Percentiles rank a stretch among this genome's conserved stretches.
phyloP scores from a whole-genome alignment of 2,888 invertebrate species.

The Autographa pulchrina region DNA sequence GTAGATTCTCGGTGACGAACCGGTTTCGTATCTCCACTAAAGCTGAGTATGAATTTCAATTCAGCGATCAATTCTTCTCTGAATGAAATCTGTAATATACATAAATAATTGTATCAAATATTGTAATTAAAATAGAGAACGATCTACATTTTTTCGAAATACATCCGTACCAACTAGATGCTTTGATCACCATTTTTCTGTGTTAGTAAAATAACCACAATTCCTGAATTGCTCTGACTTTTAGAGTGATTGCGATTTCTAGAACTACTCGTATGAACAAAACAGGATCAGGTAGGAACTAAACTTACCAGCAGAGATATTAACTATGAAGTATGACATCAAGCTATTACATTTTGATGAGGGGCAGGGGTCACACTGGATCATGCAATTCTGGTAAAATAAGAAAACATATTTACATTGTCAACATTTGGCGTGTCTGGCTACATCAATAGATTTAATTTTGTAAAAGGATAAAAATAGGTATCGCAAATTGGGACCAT shows the following conservation, averaged over 20 bases:
- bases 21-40: constrained; percentile 92
- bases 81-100: constrained; percentile 90
- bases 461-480: not conserved
- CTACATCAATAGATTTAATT: not conserved
- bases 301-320: constrained; percentile 45
- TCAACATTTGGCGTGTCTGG: not conserved
- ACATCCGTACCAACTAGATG: not conserved
- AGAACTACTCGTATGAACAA: not conserved
- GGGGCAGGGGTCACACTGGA: constrained; percentile 64
- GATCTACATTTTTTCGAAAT: not conserved
- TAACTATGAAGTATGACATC: constrained; percentile 35
- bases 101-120: not conserved
- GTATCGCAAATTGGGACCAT: not conserved
- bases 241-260: not conserved
- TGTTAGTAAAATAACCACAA: not conserved
- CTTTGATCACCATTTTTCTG: not conserved
- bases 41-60: constrained; percentile 92
- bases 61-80: constrained; percentile 92
- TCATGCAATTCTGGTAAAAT: constrained; percentile 73
- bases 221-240: not conserved
- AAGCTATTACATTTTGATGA: constrained; percentile 46
- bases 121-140: not conserved
- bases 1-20: constrained; percentile 87
- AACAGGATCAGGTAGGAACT: not conserved
- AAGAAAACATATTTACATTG: constrained; percentile 38